A percentile compares a stretch with the other conserved stretches of the same genome.
phyloP scores from a whole-genome alignment of 1,140 invertebrate species.

The Platyura marginata region DNA sequence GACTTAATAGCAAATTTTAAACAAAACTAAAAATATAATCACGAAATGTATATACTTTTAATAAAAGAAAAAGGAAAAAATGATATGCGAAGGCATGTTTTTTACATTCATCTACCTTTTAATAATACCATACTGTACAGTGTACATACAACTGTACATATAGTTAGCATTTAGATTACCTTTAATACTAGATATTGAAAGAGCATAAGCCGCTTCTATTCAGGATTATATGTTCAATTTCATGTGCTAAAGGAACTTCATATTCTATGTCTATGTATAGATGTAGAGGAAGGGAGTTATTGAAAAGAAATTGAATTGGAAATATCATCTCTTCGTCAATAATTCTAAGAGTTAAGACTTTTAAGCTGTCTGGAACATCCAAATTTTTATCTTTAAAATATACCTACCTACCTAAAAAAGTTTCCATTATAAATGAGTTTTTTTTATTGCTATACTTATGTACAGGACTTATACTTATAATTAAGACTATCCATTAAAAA shows the following conservation, averaged over 20 bases:
- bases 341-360: background rate
- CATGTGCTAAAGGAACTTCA: background rate
- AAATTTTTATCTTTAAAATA: too few relatives aligned
- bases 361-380: too few relatives aligned
- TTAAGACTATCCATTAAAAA: background rate
- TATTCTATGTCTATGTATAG: background rate
- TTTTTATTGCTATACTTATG: background rate
- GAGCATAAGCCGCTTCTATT: background rate
- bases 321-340: background rate
- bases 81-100: too few relatives aligned
- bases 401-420: background rate
- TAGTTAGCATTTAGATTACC: background rate
- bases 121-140: too few relatives aligned
- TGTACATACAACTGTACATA: too few relatives aligned
- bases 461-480: background rate
- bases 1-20: too few relatives aligned
- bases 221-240: background rate
- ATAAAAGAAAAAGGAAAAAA: too few relatives aligned
- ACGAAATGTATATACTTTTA: too few relatives aligned
- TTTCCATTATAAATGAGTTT: background rate
- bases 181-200: background rate
- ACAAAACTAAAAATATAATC: too few relatives aligned
- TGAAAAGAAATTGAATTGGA: background rate
- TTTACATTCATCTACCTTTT: too few relatives aligned
- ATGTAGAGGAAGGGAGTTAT: background rate